Evolutionary conservation across 2,888 invertebrate genomes (phyloP), one percentile per base, ranked within the genome.

Genomic region (Pristionchus entomophagus): DNA sequence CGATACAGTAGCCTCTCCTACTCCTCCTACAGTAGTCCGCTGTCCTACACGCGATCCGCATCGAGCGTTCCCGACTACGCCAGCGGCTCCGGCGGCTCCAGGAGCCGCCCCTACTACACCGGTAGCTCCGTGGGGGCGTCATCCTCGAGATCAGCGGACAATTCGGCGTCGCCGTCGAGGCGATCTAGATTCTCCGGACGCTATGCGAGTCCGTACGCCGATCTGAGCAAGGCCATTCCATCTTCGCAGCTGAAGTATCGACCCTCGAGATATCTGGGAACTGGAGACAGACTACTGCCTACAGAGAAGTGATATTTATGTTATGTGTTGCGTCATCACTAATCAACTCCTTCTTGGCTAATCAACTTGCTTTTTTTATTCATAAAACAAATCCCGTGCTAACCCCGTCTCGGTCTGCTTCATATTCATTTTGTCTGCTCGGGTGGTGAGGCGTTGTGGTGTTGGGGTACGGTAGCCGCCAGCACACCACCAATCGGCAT

Each of bases 181-280:
- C 6, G n/a, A n/a, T 19, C 29, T 22, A n/a, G 22, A 22, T 59
- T 26, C n/a, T 2, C 59, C 41, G 14, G 59, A 1, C 38, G n/a
- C 22, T 84, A 53, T 49, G 45, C 45, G n/a, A 84, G 49, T 14
- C 83, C 83, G 19, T 84, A 65, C 22, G 45, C 62, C 2, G 83
- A 65, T 53, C 29, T 84, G 38, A 53, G 22, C 17, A 17, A 19
- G 6, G 41, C 56, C 38, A 53, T 85, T 3, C 85, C 85, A 0
- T 35, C 51, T 6, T 0, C 51, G 26, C 35, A 35, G 22, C 56
- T 85, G 29, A 77, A 53, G 56, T 85, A 85, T 29, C 35, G 77
- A 22, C 85, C 85, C 41, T 85, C 85, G 38, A n/a, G 85, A 38
- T 85, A 53, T 19, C 77, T 85, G 19, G 83, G 83, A 4, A 65